Evolutionary conservation across 2,888 invertebrate species (phyloP), one percentile per base, ranked within the genome.

Genomic region (Dicycla oo): DNA sequence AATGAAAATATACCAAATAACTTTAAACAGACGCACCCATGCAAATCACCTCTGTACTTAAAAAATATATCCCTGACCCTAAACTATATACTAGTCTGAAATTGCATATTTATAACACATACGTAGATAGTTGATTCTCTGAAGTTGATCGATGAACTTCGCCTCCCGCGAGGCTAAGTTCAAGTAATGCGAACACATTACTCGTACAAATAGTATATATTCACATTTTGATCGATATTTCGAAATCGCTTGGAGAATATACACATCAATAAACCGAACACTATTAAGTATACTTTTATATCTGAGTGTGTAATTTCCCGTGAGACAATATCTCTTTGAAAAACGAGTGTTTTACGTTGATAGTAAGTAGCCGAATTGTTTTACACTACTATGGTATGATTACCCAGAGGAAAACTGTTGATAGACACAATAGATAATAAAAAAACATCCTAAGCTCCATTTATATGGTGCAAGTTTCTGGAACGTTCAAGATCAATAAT

Each of bases 271-370:
- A 80, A 76, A 75, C 72, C 73, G 67, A 78, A 85, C 86, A 86
- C 75, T 82, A 82, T 84, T 78, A 84, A 79, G 74, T 75, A 76
- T 75, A 67, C 80, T 79, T 87, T 75, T 65, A 82, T 67, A 81
- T 81, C 83, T 78, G 81, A 86, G 82, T 84, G 86, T 86, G 87
- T 90, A 92, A 94, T 94, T 94, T 94, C 94, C 93, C 94, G 70
- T 18, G 90, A 89, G 93, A 85, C 81, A 80, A 79, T 78, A 82
- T 75, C 45, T 74, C 62, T 82, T 82, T 78, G 75, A 80, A 86
- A 81, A 79, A 81, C 78, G 81, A 82, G 78, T 79, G 56, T 85
- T 83, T 80, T 81, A 80, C 72, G 75, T 69, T 68, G 58, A 75
- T 74, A 76, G 77, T 76, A 78, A 71, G 72, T 80, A 66, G 56